phyloP scores from a whole-genome alignment of 2,797 vertebrate species.

The Chrysocyon brachyurus region DNA sequence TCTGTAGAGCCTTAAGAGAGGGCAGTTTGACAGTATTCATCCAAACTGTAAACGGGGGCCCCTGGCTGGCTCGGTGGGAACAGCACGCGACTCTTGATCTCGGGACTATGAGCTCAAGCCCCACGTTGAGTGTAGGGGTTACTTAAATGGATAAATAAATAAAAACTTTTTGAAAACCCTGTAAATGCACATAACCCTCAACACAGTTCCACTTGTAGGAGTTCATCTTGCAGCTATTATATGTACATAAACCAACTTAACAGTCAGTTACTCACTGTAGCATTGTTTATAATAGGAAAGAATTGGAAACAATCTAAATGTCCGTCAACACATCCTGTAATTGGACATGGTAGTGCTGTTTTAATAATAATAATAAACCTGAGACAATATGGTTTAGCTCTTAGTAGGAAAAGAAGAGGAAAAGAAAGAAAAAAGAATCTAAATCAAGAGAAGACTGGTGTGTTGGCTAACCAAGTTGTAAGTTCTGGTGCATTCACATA shows the following conservation, averaged over 20 bases:
- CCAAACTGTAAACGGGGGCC: neutral
- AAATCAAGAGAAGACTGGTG: neutral
- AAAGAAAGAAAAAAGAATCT: neutral
- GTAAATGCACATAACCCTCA: neutral
- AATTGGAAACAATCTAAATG: neutral
- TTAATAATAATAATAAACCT: conserved; percentile 4
- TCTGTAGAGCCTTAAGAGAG: neutral
- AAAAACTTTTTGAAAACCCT: neutral
- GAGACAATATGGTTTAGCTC: neutral
- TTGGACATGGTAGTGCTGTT: neutral
- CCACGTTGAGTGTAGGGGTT: neutral
- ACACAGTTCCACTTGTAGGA: neutral
- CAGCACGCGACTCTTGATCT: neutral
- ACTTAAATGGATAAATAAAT: neutral
- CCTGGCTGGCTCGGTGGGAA: neutral
- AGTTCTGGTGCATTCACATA: neutral
- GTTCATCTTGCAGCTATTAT: neutral
- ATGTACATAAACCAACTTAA: neutral
- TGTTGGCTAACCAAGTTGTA: conserved; percentile 40
- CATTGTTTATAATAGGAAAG: neutral
- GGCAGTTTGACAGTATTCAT: neutral
- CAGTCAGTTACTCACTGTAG: neutral
- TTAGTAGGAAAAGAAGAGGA: neutral
- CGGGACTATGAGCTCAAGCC: neutral
- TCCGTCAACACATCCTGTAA: neutral